Evolutionary conservation across 2,113 vertebrate genomes (phyloP).

Genomic region (Glareola pratincola): DNA sequence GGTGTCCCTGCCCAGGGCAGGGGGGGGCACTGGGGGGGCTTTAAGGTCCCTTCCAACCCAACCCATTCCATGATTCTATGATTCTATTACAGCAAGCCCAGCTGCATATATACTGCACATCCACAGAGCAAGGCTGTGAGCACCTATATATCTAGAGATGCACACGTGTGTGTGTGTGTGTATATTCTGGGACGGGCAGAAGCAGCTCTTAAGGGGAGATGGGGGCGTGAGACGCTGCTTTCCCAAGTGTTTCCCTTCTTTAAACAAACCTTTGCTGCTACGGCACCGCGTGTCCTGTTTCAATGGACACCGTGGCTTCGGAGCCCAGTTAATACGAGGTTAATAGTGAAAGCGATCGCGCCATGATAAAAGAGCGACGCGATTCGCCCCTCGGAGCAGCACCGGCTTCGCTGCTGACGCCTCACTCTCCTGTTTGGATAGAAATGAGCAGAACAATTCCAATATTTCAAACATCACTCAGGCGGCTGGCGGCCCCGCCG

Average conservation of each 20-base stretch:
- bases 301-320: not conserved
- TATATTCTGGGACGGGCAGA: not conserved
- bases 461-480: conserved; percentile 67
- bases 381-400: not conserved
- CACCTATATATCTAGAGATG: accelerated
- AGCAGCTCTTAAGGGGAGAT: not conserved
- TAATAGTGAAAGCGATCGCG: not conserved
- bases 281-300: not conserved
- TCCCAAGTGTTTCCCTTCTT: accelerated
- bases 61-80: not conserved
- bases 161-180: too few species aligned
- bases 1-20: not conserved
- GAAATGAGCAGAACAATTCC: conserved; percentile 31
- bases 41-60: not conserved
- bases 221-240: accelerated
- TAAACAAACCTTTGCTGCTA: not conserved
- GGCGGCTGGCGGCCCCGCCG: conserved; percentile 14
- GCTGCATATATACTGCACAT: accelerated
- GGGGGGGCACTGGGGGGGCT: not conserved
- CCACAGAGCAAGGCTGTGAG: accelerated
- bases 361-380: not conserved
- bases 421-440: not conserved
- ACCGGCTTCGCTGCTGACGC: not conserved
- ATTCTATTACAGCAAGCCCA: not conserved
- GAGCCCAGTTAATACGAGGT: not conserved